Base-by-base conservation (phyloP, 2,113 vertebrate species). In the Lepus americanus region DNA sequence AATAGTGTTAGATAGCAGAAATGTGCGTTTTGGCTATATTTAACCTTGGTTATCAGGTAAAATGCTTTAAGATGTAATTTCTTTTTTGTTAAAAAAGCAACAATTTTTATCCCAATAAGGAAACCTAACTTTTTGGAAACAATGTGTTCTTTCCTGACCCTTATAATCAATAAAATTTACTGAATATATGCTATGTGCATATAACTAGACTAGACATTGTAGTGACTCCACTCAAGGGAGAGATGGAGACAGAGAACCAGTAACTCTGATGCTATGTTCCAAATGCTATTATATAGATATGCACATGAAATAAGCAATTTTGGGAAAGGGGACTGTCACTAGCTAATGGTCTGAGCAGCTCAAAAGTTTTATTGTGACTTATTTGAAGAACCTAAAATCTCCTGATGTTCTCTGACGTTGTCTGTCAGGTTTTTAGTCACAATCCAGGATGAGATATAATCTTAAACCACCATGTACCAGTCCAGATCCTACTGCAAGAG, bases 61-160 rank as follows among this genome's bases (percentile, higher is more conserved):
- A 77, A 67, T 78, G 39, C 22, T 95, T 96, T 74, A 83, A 69
- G 67, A 19, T 59, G 90, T 87, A n/a, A 64, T 39, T 70, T 81
- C 3, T 29, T 72, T 95, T 87, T 85, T 70, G 63, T 36, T 17
- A 92, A 59, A 63, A 81, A 61, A 27, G 51, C 55, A 59, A 59
- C 55, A 59, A 51, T 27, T 59, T 92, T 73, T 80, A 44, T 83
- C 61, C 16, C 29, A 87, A 49, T 64, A 72, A 72, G n/a, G 25
- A 72, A 59, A 66, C 23, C 29, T 17, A 67, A 51, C 25, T 69
- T 83, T 1, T 36, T 79, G 44, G 77, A 79, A 83, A 78, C 59
- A 61, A 22, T n/a, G 7, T 87, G 9, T 36, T 17, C 59, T 84
- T 79, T 92, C 2, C 25, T 73, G 49, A 76, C 6, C 17, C 6